Evolutionary conservation across 2,888 invertebrate species (phyloP), one percentile per base, ranked within the genome.

Genomic region (Mechanitis mazaeus): DNA sequence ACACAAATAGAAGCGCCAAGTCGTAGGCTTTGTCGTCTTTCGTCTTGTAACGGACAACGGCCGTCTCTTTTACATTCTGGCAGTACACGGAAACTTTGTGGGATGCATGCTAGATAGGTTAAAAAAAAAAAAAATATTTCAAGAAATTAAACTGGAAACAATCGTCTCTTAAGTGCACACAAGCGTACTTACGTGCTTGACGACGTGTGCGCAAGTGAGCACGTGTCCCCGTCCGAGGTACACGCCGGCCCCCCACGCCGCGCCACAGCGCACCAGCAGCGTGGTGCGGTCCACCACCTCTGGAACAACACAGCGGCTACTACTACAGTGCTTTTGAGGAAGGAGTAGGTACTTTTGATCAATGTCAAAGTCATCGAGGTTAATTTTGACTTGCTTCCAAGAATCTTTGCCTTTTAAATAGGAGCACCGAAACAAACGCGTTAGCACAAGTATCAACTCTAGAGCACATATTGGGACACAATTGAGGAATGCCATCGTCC

Each of bases 171-270:
- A 20, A 20, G 33, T 33, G 54, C 5, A 4, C 33, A 9, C 6
- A 6, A 9, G n/a, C 4, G 33, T 12, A 64, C 60, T 31, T 50
- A 64, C 66, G 53, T 64, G 56, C 11, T 33, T 63, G 63, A 93
- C 91, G 61, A 93, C 92, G 74, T 93, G 93, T 0, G 93, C 89
- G 77, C 92, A 93, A 0, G 93, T 93, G 68, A 93, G 75, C 57
- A 93, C 84, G 69, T 87, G 87, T 0, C 92, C 93, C 33, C 85
- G 83, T 2, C 93, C 83, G 50, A 93, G 75, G 68, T 81, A 81
- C 60, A 93, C 82, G 46, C 92, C 93, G 5, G 92, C 91, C 58
- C 93, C 93, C 93, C 93, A 93, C 67, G 87, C 85, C 33, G 74
- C 67, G 1, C 93, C 93, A 73, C 92, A 92, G 1, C 91, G 88